A percentile compares a stretch with the other conserved stretches of the same genome.
Evolutionary conservation across 2,888 invertebrate genomes (phyloP).

Genomic region (Lobophora halterata): DNA sequence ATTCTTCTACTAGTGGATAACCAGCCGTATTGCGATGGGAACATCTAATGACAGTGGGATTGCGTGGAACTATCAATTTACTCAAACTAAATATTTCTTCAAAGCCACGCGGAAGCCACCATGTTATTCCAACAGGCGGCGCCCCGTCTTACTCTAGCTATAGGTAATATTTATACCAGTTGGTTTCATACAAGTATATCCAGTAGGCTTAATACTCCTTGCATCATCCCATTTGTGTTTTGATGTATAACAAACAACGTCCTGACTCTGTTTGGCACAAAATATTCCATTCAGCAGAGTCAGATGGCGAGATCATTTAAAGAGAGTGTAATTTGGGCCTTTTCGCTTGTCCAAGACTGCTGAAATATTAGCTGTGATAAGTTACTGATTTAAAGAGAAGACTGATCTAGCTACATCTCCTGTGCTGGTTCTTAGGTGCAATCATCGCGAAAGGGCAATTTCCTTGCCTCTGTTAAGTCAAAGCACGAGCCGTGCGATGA

Average conservation of each 20-base stretch:
- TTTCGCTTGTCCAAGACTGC: background rate
- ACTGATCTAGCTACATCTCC: slow-evolving; percentile 12
- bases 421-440: slow-evolving; percentile 48
- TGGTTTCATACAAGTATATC: no score
- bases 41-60: slow-evolving; percentile 54
- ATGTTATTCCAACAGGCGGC: slow-evolving; percentile 63
- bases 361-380: background rate
- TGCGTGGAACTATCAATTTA: slow-evolving; percentile 60
- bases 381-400: slow-evolving; percentile 1
- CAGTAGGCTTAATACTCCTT: no score
- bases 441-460: slow-evolving; percentile 73
- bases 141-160: slow-evolving; percentile 45
- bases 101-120: slow-evolving; percentile 67
- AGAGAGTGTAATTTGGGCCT: no score
- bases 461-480: slow-evolving; percentile 62
- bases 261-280: no score
- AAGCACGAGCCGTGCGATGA: slow-evolving; percentile 64
- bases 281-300: no score
- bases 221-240: no score
- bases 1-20: no score
- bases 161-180: no score
- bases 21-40: no score
- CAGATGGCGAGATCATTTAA: no score
- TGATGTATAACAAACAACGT: no score
- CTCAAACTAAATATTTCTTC: slow-evolving; percentile 70